Percentiles rank a stretch among this genome's conserved stretches.
phyloP scores from a whole-genome alignment of 2,797 vertebrate species.

The Phalanger gymnotis region DNA sequence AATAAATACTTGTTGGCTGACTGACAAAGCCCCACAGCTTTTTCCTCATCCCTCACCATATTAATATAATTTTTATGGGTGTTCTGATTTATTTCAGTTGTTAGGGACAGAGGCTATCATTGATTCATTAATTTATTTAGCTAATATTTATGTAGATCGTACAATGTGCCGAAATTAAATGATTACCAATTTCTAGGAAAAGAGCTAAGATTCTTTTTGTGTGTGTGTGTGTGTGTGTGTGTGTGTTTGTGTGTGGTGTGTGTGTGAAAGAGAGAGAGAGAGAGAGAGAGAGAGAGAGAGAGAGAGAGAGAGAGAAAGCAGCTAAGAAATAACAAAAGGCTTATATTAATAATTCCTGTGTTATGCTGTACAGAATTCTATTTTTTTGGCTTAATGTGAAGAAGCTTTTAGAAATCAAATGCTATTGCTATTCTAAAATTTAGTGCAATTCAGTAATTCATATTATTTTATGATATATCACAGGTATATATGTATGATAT shows the following conservation, averaged over 20 bases:
- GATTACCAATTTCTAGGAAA: neutral
- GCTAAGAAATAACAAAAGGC: too few species aligned
- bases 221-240: too few species aligned
- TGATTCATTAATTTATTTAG: neutral
- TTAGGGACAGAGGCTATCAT: neutral
- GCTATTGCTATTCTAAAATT: neutral
- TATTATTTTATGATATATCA: neutral
- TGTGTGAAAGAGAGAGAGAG: too few species aligned
- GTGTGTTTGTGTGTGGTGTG: too few species aligned
- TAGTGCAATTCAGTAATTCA: neutral
- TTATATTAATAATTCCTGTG: neutral
- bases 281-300: too few species aligned
- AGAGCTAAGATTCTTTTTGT: neutral
- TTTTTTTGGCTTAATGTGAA: neutral
- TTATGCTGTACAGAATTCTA: neutral
- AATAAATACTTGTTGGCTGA: neutral
- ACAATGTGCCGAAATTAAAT: neutral
- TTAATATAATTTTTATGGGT: slow-evolving; percentile 4
- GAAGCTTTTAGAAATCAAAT: neutral
- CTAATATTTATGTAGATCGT: neutral
- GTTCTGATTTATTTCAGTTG: slow-evolving; percentile 25
- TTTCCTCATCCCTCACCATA: neutral
- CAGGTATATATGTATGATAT: neutral
- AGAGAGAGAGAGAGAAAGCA: too few species aligned
- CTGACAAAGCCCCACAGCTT: neutral